These are phyloP conservation scores for Pachypeltis micranthus DNA, from an alignment of 1,140 invertebrate species.

Conservation along the genomic window DNA sequence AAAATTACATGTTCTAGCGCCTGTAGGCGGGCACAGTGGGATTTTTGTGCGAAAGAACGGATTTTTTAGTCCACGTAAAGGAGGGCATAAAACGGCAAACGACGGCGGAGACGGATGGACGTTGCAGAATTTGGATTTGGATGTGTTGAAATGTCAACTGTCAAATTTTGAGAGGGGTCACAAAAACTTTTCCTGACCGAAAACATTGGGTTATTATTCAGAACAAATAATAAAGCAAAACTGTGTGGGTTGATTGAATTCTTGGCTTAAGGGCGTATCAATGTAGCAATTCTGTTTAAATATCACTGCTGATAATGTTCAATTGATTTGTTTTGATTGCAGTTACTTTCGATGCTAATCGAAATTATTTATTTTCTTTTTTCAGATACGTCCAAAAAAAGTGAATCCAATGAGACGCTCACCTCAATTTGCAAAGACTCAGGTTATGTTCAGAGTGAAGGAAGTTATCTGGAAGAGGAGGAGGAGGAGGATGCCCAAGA, in stretches of 20 bases:
- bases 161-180: too few species aligned
- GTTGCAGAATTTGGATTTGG: too few species aligned
- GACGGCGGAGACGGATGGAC: too few species aligned
- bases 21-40: too few species aligned
- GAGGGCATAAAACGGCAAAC: too few species aligned
- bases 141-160: too few species aligned
- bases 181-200: background rate
- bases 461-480: background rate
- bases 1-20: too few species aligned
- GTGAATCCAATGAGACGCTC: slow-evolving; percentile 22
- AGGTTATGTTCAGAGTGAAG: background rate
- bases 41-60: too few species aligned
- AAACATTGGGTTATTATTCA: background rate
- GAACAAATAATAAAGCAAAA: too few species aligned
- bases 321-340: background rate
- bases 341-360: background rate
- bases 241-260: background rate
- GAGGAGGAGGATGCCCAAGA: background rate
- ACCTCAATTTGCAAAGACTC: slow-evolving; percentile 11
- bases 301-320: background rate
- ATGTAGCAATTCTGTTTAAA: background rate
- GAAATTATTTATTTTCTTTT: background rate
- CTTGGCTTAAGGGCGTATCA: background rate
- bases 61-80: too few species aligned
- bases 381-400: background rate